Conservation (phyloP, 2,888 invertebrate genomes). For the Carterocephalus palaemon region DNA sequence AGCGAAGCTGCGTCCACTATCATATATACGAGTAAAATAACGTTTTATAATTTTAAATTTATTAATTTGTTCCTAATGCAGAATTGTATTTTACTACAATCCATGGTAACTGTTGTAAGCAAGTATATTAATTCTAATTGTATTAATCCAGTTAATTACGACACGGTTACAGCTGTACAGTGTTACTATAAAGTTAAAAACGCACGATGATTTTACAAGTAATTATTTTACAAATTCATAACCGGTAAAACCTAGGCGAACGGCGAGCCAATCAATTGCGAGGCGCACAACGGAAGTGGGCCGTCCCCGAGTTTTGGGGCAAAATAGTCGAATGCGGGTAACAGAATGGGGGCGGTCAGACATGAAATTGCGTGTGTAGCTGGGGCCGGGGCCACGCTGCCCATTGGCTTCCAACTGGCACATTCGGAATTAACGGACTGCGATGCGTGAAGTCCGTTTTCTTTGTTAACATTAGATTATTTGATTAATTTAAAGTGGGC, state of each 20-base stretch:
- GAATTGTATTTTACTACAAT: too few relatives aligned
- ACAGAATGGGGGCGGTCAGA: slow-evolving; percentile 44
- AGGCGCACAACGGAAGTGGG: slow-evolving; percentile 42
- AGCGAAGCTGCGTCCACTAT: too few relatives aligned
- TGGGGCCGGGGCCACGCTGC: neutral
- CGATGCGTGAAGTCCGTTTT: neutral
- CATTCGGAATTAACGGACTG: neutral
- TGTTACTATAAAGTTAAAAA: too few relatives aligned
- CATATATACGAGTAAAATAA: too few relatives aligned
- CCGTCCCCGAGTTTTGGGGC: slow-evolving; percentile 51
- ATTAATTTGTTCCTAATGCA: too few relatives aligned
- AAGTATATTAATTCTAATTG: too few relatives aligned
- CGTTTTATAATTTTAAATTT: too few relatives aligned
- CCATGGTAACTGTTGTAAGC: too few relatives aligned
- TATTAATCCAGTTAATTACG: too few relatives aligned
- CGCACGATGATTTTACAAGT: too few relatives aligned
- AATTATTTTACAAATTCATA: neutral
- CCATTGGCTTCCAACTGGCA: slow-evolving; percentile 10
- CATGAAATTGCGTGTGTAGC: slow-evolving; percentile 44
- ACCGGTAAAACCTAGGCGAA: neutral
- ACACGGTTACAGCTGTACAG: too few relatives aligned
- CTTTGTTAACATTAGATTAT: neutral
- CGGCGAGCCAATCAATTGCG: slow-evolving; percentile 39
- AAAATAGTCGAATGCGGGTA: slow-evolving; percentile 42
- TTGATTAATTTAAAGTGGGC: neutral